Conservation (phyloP, 1,140 invertebrate species). For the roundworm (Caenorhabditis elegans) region DNA sequence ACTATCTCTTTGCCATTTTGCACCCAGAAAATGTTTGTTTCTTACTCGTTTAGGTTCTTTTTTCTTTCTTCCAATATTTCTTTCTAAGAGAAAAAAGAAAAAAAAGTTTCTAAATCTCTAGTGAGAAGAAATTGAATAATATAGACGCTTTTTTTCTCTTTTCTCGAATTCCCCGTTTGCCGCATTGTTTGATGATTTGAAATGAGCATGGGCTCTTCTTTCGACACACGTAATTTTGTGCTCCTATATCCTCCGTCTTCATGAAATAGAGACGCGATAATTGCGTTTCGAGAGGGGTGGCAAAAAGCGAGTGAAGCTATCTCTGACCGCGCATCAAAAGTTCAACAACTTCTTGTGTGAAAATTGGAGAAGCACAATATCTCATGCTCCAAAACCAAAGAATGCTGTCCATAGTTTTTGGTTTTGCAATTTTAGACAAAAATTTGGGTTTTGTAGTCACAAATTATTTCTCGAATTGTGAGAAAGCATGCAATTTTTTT, state of each 20-base stretch:
- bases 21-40: no score
- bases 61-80: no score
- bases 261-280: slow-evolving; percentile 32
- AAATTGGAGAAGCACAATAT: not conserved
- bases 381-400: not conserved
- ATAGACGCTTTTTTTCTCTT: not conserved
- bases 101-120: no score
- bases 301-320: no score
- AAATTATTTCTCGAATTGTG: no score
- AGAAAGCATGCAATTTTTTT: no score
- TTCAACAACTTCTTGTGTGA: slow-evolving; percentile 18
- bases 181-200: slow-evolving; percentile 22
- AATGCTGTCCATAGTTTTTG: not conserved
- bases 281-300: not conserved
- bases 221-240: slow-evolving; percentile 25
- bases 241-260: not conserved
- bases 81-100: no score
- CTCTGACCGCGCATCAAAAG: not conserved
- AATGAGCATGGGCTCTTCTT: slow-evolving; percentile 1
- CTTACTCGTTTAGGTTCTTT: not conserved
- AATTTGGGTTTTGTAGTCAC: no score
- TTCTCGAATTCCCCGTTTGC: not conserved
- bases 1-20: not conserved
- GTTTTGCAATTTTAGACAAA: no score
- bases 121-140: slow-evolving; percentile 17